These are phyloP conservation scores for Acromyrmex echinatior DNA, from an alignment of 1,140 invertebrate genomes.

Conservation along the genomic window DNA sequence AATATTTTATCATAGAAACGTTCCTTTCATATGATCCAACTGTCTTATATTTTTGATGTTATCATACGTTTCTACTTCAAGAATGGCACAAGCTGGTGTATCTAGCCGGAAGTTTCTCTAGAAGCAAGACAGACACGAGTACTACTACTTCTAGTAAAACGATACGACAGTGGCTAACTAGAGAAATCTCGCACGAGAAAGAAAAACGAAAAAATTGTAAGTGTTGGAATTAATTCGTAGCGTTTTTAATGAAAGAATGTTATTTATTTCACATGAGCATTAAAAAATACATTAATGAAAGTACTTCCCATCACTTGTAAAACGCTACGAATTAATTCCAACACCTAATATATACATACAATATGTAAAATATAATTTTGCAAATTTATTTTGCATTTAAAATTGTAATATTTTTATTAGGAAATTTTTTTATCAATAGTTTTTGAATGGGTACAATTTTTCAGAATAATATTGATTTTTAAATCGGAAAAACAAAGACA, in stretches of 20 bases:
- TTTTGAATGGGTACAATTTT: not conserved
- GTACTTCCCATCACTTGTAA: too few species aligned
- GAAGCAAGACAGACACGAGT: conserved; percentile 21
- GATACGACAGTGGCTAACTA: conserved; percentile 2
- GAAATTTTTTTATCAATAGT: not conserved
- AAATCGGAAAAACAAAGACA: not conserved
- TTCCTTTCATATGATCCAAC: not conserved
- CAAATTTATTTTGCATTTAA: not conserved
- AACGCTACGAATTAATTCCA: too few species aligned
- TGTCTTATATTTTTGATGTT: conserved; percentile 4
- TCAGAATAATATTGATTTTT: not conserved
- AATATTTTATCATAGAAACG: too few species aligned
- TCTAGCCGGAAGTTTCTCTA: conserved; percentile 32
- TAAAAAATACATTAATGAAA: too few species aligned
- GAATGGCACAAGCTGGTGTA: conserved; percentile 18
- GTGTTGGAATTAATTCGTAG: too few species aligned
- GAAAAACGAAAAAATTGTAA: too few species aligned
- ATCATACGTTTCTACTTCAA: conserved; percentile 37
- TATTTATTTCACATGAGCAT: too few species aligned
- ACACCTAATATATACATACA: not conserved
- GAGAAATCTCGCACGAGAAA: not conserved
- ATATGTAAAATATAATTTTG: conserved; percentile 12
- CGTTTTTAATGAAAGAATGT: too few species aligned
- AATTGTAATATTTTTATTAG: conserved; percentile 12
- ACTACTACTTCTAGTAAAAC: conserved; percentile 32